These are phyloP conservation scores for Yponomeuta malinellus DNA, from an alignment of 2,888 invertebrate genomes.

Conservation along the genomic window DNA sequence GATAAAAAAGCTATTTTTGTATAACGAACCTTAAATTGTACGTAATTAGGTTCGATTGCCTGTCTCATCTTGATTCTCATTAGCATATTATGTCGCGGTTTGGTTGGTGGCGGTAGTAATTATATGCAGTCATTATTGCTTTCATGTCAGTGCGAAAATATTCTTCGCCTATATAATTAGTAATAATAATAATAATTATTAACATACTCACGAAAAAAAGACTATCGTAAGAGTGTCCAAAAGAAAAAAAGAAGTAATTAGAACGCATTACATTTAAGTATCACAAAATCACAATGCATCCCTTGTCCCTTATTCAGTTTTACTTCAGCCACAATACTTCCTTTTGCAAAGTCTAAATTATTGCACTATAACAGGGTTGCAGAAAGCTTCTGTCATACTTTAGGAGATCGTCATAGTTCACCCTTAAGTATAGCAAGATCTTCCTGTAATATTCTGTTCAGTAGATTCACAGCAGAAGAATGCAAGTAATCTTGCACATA, in stretches of 20 bases:
- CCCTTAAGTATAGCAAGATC: not conserved
- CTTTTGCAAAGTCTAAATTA: not conserved
- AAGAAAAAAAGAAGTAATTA: not conserved
- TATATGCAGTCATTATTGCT: not conserved
- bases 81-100: slow-evolving; percentile 4
- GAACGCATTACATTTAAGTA: not conserved
- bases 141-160: not conserved
- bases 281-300: not conserved
- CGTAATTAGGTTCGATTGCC: slow-evolving; percentile 9
- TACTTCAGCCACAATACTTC: not conserved
- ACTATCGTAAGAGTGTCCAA: not conserved
- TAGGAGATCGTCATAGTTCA: not conserved
- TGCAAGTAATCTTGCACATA: slow-evolving; percentile 8
- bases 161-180: not conserved
- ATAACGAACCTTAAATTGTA: slow-evolving; percentile 9
- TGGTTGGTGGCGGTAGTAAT: not conserved
- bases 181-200: not conserved
- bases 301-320: not conserved
- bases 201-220: not conserved
- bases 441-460: no score
- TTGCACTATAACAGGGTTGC: not conserved
- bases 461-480: slow-evolving; percentile 4
- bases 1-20: not conserved
- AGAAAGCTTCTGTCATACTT: no score
- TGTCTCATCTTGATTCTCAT: slow-evolving; percentile 17